These are phyloP conservation scores for Crambe crambe DNA, from an alignment of 37 sponge, comb jelly and placozoan genomes.

Conservation along the genomic window DNA sequence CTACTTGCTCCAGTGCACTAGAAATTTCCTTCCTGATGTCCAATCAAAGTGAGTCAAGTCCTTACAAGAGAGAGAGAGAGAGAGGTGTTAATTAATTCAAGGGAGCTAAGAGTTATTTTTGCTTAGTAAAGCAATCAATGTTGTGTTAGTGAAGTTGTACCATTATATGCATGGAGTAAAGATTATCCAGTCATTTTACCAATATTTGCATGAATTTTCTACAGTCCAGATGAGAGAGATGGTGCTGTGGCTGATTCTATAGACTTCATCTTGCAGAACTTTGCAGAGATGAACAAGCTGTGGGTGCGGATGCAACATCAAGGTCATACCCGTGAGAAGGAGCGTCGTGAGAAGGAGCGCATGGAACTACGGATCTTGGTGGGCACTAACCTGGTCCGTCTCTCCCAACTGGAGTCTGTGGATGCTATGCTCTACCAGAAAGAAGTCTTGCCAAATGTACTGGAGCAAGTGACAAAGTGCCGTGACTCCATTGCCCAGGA, in stretches of 20 bases:
- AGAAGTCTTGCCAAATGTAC: slow-evolving; percentile 76
- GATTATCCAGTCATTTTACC: background rate
- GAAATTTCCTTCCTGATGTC: slow-evolving; percentile 88
- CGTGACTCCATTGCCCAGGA: slow-evolving; percentile 97
- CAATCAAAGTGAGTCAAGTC: slow-evolving; percentile 17
- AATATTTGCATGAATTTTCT: background rate
- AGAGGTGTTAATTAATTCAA: background rate
- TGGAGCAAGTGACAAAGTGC: slow-evolving; percentile 97
- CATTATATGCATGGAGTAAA: too few relatives aligned
- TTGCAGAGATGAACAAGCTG: slow-evolving; percentile 98
- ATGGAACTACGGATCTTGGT: slow-evolving; percentile 96
- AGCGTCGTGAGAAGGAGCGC: slow-evolving; percentile 94
- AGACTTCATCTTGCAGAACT: slow-evolving; percentile 93
- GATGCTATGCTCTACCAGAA: slow-evolving; percentile 76
- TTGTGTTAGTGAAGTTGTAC: too few relatives aligned
- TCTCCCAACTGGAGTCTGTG: slow-evolving; percentile 89
- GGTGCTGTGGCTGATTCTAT: slow-evolving; percentile 90
- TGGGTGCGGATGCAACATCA: slow-evolving; percentile 99
- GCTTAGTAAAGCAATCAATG: background rate
- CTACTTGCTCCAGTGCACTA: slow-evolving; percentile 94
- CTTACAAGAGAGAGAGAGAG: too few relatives aligned
- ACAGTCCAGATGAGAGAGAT: slow-evolving; percentile 45
- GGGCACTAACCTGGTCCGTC: slow-evolving; percentile 96
- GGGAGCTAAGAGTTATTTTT: background rate
- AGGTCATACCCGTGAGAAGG: slow-evolving; percentile 97